phyloP scores from a whole-genome alignment of 53 echinoderm and acorn worm genomes.

The Hippasteria phrygiana region DNA sequence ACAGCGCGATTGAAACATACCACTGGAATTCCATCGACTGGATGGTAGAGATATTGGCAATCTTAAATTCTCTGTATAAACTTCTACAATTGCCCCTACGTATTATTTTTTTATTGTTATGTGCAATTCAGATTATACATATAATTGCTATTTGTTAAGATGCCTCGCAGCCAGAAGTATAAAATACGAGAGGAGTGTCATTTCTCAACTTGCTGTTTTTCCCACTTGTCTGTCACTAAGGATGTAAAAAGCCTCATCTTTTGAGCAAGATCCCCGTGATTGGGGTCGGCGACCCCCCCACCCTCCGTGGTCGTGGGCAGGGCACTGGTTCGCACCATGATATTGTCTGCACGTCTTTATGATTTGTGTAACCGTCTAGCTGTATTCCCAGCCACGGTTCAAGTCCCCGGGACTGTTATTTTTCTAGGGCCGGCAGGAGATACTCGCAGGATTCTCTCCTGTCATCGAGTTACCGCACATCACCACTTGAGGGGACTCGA shows the following conservation, averaged over 20 bases:
- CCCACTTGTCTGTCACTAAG: slow-evolving; percentile 30
- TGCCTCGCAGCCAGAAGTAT: not conserved
- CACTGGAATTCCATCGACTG: slow-evolving; percentile 10
- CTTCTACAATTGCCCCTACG: not conserved
- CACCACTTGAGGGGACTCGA: slow-evolving; percentile 43
- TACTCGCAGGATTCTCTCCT: slow-evolving; percentile 15
- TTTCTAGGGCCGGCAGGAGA: slow-evolving; percentile 54
- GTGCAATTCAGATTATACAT: slow-evolving; percentile 8
- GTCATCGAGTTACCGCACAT: slow-evolving; percentile 57
- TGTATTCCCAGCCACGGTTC: slow-evolving; percentile 61
- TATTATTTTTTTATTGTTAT: not conserved
- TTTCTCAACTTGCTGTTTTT: slow-evolving; percentile 30
- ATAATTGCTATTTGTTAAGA: too few species aligned
- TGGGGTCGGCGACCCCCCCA: slow-evolving; percentile 45
- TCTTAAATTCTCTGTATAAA: not conserved
- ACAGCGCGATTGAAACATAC: slow-evolving; percentile 48
- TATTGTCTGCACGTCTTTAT: slow-evolving; percentile 48
- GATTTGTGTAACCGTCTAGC: slow-evolving; percentile 39
- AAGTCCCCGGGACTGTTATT: slow-evolving; percentile 46
- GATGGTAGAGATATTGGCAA: not conserved
- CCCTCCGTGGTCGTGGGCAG: slow-evolving; percentile 18
- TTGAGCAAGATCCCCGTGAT: slow-evolving; percentile 48
- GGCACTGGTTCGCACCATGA: slow-evolving; percentile 6
- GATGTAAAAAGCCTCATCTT: slow-evolving; percentile 46
- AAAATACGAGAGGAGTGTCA: slow-evolving; percentile 3